phyloP scores from a whole-genome alignment of 1,140 invertebrate genomes.

The Drosophila varians region DNA sequence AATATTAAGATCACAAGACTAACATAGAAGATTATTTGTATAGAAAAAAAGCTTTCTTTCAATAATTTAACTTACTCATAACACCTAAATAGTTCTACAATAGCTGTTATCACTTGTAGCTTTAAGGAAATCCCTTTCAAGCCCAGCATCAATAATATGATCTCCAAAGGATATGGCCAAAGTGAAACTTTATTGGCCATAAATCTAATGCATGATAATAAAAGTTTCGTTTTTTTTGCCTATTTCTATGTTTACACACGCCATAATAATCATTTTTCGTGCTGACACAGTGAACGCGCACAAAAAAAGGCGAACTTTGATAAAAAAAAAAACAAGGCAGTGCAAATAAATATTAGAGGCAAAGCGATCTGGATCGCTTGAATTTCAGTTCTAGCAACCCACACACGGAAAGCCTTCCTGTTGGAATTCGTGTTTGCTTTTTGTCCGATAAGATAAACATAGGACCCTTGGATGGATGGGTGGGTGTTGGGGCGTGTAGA shows the following conservation, averaged over 20 bases:
- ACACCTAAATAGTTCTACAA: background rate
- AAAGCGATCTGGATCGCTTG: conserved; percentile 27
- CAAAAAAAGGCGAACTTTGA: conserved; percentile 23
- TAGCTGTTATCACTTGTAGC: background rate
- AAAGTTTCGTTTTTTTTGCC: conserved; percentile 19
- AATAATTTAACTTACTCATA: no score
- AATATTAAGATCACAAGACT: background rate
- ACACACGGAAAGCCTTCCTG: conserved; percentile 37
- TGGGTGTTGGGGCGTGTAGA: background rate
- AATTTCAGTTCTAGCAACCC: conserved; percentile 32
- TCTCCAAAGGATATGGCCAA: background rate
- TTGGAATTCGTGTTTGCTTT: conserved; percentile 57
- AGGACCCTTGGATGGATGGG: background rate
- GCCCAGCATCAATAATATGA: conserved; percentile 3
- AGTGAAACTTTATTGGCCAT: conserved; percentile 5
- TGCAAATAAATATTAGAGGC: conserved; percentile 48
- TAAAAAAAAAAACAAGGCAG: conserved; percentile 42
- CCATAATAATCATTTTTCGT: conserved; percentile 29
- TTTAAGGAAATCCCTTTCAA: background rate
- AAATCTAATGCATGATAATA: conserved; percentile 44
- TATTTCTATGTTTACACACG: conserved; percentile 58
- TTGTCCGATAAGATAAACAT: conserved; percentile 70
- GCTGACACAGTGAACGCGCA: conserved; percentile 34
- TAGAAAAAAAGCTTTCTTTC: conserved; percentile 4
- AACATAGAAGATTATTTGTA: no score